Evolutionary conservation across 2,888 invertebrate species (phyloP).

Genomic region (Drosophila meridionalis): DNA sequence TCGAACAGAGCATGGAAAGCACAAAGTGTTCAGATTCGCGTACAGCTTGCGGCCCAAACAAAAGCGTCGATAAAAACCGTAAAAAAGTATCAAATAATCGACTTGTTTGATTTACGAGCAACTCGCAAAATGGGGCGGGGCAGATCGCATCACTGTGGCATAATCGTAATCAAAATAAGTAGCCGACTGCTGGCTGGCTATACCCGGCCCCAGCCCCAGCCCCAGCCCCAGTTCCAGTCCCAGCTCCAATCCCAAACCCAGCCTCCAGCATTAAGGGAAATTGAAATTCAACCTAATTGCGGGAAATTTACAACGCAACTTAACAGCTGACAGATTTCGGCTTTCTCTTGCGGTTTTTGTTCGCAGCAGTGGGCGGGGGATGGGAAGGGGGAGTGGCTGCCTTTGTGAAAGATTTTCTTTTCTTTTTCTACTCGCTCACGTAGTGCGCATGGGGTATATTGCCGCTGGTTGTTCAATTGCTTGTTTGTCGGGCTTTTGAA

Average conservation of each 20-base stretch:
- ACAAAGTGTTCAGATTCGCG: conserved; percentile 2
- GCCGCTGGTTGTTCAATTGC: background rate
- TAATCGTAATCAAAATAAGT: conserved; percentile 77
- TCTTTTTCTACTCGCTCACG: background rate
- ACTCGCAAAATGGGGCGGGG: background rate
- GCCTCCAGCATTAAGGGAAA: conserved; percentile 54
- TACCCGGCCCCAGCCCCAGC: background rate
- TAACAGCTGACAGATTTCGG: conserved; percentile 74
- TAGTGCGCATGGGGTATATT: background rate
- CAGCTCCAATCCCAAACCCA: background rate
- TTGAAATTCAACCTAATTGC: conserved; percentile 84
- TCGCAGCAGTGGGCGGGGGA: conserved; percentile 25
- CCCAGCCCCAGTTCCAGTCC: background rate
- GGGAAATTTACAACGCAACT: conserved; percentile 80
- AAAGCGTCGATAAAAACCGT: conserved; percentile 33
- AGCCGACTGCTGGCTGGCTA: conserved; percentile 31
- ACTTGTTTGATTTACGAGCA: conserved; percentile 59
- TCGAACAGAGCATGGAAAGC: background rate
- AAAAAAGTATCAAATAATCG: conserved; percentile 30
- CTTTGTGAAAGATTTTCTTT: conserved; percentile 29
- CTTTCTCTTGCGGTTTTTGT: conserved; percentile 30
- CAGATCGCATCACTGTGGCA: conserved; percentile 27
- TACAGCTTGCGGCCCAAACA: conserved; percentile 21
- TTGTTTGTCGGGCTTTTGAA: too few relatives aligned
- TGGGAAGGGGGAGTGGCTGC: background rate